These are phyloP conservation scores for Drosophila picticornis DNA, from an alignment of 2,888 invertebrate species.

Conservation along the genomic window DNA sequence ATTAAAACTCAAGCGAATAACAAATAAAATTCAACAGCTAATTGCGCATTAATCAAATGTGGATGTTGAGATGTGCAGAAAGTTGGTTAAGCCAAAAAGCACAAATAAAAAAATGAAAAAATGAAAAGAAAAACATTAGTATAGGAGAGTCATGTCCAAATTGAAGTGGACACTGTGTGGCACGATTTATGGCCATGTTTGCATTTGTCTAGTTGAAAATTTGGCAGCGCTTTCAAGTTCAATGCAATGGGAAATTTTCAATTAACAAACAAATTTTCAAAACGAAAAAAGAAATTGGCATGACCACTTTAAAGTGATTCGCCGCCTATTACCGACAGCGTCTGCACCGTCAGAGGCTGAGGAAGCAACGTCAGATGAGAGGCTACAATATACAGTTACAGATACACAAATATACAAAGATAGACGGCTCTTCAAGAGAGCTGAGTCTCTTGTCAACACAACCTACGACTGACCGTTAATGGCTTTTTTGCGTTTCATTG, in stretches of 20 bases:
- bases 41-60: conserved; percentile 51
- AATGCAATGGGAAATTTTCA: conserved; percentile 74
- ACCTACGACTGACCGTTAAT: conserved; percentile 77
- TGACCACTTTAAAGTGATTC: conserved; percentile 70
- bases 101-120: not conserved
- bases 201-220: conserved; percentile 31
- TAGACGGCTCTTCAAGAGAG: conserved; percentile 29
- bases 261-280: conserved; percentile 52
- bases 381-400: conserved; percentile 35
- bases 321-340: conserved; percentile 47
- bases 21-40: conserved; percentile 49
- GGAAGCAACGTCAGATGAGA: conserved; percentile 55
- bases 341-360: conserved; percentile 36
- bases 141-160: conserved; percentile 41
- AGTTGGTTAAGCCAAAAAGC: conserved; percentile 32
- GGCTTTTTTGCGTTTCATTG: conserved; percentile 78
- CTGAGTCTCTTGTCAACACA: conserved; percentile 52
- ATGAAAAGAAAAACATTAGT: conserved; percentile 17
- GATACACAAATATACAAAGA: conserved; percentile 24
- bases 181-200: conserved; percentile 48
- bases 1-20: conserved; percentile 10
- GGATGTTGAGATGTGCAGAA: conserved; percentile 37
- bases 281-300: conserved; percentile 51
- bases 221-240: conserved; percentile 64
- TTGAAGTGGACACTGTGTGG: conserved; percentile 54